Conservation (phyloP, 1,140 invertebrate species). For the Pomacea maculata region DNA sequence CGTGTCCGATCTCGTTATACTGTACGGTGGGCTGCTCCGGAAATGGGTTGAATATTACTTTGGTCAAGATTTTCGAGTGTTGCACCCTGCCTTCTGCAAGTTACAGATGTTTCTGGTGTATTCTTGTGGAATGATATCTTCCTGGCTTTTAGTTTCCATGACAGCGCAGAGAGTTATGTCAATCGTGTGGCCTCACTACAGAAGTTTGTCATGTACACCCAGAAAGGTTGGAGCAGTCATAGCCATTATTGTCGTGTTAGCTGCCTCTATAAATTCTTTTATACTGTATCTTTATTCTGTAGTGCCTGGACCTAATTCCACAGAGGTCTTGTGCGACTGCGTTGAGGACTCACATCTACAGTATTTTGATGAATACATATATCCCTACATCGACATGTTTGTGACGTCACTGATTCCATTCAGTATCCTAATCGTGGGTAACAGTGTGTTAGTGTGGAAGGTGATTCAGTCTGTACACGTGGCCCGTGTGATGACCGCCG, state of each 20-base stretch:
- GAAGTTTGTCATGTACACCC: background rate
- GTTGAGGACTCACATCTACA: background rate
- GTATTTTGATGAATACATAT: constrained; percentile 2
- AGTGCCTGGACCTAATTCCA: too few species aligned
- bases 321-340: background rate
- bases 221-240: background rate
- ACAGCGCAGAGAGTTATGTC: constrained; percentile 3
- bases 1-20: constrained; percentile 26
- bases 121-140: background rate
- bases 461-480: constrained; percentile 10
- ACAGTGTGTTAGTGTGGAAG: constrained; percentile 23
- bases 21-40: constrained; percentile 35
- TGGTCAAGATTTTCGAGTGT: constrained; percentile 28
- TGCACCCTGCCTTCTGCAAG: constrained; percentile 20
- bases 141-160: constrained; percentile 8
- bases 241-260: too few species aligned
- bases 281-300: too few species aligned
- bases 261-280: too few species aligned
- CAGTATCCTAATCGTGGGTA: constrained; percentile 19
- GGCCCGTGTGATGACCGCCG: background rate
- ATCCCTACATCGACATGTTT: constrained; percentile 17
- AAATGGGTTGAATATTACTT: constrained; percentile 32
- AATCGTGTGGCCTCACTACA: background rate
- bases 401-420: constrained; percentile 23
- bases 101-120: constrained; percentile 9